These are phyloP conservation scores for Planiliza haematocheilus DNA, from an alignment of 2,113 vertebrate species.

Conservation along the genomic window DNA sequence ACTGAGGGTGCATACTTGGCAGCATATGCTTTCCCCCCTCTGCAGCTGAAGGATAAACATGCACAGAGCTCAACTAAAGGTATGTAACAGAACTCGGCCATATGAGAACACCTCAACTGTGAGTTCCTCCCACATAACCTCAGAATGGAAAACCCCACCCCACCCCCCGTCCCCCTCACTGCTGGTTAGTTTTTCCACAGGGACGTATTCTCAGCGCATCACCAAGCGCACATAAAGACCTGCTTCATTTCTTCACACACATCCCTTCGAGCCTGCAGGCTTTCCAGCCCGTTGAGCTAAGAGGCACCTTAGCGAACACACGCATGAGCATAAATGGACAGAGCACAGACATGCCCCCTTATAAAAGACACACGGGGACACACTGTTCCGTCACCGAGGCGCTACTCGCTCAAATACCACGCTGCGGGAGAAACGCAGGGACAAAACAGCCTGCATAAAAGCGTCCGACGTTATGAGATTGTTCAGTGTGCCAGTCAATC, in stretches of 20 bases:
- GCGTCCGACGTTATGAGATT: not conserved
- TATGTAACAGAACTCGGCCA: not conserved
- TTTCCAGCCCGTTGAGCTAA: slow-evolving; percentile 53
- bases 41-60: not conserved
- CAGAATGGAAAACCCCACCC: not conserved
- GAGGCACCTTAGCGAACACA: slow-evolving; percentile 49
- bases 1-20: not conserved
- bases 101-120: not conserved
- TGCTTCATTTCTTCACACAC: slow-evolving; percentile 39
- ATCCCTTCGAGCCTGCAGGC: slow-evolving; percentile 44
- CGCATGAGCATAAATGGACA: slow-evolving; percentile 7
- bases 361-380: slow-evolving; percentile 1
- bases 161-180: too few relatives aligned
- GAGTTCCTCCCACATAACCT: slow-evolving; percentile 3
- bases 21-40: not conserved
- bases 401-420: not conserved
- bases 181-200: slow-evolving; percentile 15
- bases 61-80: not conserved
- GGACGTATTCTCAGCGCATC: slow-evolving; percentile 53
- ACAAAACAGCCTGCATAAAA: not conserved
- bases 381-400: slow-evolving; percentile 4
- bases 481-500: slow-evolving; percentile 5
- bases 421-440: not conserved
- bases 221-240: slow-evolving; percentile 49
- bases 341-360: not conserved